phyloP scores from a whole-genome alignment of 2,888 invertebrate species.

The Camptogramma bilineatum region DNA sequence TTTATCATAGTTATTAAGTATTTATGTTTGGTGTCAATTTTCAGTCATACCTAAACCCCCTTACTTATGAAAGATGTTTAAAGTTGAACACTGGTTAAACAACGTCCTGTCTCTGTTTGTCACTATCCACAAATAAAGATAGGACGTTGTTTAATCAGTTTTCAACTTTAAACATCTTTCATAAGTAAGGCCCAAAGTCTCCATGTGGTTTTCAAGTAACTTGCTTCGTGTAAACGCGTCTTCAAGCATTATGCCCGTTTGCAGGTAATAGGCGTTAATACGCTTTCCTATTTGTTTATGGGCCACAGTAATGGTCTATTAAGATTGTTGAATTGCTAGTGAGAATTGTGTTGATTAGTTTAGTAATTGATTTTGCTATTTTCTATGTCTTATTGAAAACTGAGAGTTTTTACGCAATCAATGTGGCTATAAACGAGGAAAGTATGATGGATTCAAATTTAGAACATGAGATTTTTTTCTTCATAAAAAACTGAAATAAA shows the following conservation, averaged over 20 bases:
- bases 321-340: conserved; percentile 54
- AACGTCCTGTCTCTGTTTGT: too few relatives aligned
- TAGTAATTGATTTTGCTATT: conserved; percentile 44
- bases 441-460: neutral
- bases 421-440: neutral
- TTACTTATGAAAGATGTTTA: too few relatives aligned
- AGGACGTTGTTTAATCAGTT: too few relatives aligned
- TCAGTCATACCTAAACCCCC: too few relatives aligned
- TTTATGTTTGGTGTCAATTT: too few relatives aligned
- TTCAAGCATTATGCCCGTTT: conserved; percentile 18
- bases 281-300: conserved; percentile 62
- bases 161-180: too few relatives aligned
- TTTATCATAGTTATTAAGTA: too few relatives aligned
- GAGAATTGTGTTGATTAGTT: conserved; percentile 40
- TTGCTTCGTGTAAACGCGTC: conserved; percentile 7
- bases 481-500: neutral
- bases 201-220: conserved; percentile 12
- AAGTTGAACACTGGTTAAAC: too few relatives aligned
- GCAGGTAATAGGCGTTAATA: conserved; percentile 53
- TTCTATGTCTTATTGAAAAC: conserved; percentile 18
- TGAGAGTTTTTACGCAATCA: neutral
- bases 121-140: too few relatives aligned
- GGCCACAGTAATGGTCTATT: conserved; percentile 57
- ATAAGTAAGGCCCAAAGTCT: too few relatives aligned
- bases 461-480: neutral